Evolutionary conservation across 1,140 invertebrate genomes (phyloP).

Genomic region (Geopemphigus sp.): DNA sequence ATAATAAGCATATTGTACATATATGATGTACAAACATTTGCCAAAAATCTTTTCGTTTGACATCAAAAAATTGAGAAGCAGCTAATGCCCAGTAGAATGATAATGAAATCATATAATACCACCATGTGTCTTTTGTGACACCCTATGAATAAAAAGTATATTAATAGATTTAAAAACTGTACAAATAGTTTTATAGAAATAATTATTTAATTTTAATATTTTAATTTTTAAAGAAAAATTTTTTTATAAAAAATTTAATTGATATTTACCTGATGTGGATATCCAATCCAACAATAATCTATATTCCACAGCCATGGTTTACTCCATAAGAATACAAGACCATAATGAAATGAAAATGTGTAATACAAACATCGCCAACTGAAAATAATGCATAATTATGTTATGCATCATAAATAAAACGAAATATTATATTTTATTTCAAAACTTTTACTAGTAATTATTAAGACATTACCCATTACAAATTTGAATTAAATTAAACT

Average conservation of each 20-base stretch:
- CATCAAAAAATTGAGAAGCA: conserved; percentile 89
- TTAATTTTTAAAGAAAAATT: neutral
- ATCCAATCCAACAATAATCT: conserved; percentile 83
- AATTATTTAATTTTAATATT: neutral
- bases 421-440: too few relatives aligned
- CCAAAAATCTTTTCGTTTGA: conserved; percentile 93
- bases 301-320: conserved; percentile 95
- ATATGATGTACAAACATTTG: conserved; percentile 98
- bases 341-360: conserved; percentile 77
- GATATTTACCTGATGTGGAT: conserved; percentile 64
- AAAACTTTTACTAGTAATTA: too few relatives aligned
- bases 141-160: conserved; percentile 58
- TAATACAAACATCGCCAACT: conserved; percentile 90
- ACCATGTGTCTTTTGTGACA: conserved; percentile 75
- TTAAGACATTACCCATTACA: too few relatives aligned
- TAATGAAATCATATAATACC: conserved; percentile 94
- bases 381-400: conserved; percentile 54
- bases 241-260: neutral
- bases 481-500: too few relatives aligned
- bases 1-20: conserved; percentile 84
- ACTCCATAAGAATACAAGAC: conserved; percentile 80
- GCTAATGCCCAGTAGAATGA: conserved; percentile 95
- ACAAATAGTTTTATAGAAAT: neutral
- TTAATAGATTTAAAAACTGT: neutral
- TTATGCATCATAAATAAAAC: neutral